Conservation (phyloP, 2,888 invertebrate genomes). For the Ferdinandea cuprea region DNA sequence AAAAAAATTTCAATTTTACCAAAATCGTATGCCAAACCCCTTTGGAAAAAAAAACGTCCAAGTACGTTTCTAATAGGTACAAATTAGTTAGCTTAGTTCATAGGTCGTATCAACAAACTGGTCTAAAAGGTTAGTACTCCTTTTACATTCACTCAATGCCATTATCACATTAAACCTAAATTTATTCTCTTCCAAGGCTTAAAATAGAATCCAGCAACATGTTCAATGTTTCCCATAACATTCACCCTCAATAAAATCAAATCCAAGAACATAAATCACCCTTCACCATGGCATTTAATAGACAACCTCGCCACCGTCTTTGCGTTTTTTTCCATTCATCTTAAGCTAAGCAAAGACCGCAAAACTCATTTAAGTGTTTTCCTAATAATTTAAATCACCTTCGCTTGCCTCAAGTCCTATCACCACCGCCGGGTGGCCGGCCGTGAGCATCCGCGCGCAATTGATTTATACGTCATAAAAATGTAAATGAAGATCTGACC, state of each 20-base stretch:
- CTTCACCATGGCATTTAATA: neutral
- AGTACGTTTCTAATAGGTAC: no score
- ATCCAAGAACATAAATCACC: conserved; percentile 1
- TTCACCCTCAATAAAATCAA: neutral
- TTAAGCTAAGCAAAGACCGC: conserved; percentile 39
- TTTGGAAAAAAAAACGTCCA: no score
- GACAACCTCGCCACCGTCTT: neutral
- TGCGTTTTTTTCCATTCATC: conserved; percentile 13
- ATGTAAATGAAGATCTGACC: conserved; percentile 41
- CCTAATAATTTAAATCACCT: conserved; percentile 37
- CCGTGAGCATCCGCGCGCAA: conserved; percentile 3
- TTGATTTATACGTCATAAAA: conserved; percentile 59
- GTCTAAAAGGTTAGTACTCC: no score
- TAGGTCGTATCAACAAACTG: no score
- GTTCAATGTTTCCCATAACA: neutral
- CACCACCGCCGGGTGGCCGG: conserved; percentile 4
- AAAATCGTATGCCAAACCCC: no score
- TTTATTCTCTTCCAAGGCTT: no score
- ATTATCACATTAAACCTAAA: no score
- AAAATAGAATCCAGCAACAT: conserved; percentile 1
- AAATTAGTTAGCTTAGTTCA: no score
- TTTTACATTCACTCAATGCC: no score
- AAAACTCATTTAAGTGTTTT: conserved; percentile 27
- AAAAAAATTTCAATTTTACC: no score
- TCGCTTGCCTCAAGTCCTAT: conserved; percentile 3